phyloP scores from a whole-genome alignment of 2,113 vertebrate species.

The Myotis lucifugus region DNA sequence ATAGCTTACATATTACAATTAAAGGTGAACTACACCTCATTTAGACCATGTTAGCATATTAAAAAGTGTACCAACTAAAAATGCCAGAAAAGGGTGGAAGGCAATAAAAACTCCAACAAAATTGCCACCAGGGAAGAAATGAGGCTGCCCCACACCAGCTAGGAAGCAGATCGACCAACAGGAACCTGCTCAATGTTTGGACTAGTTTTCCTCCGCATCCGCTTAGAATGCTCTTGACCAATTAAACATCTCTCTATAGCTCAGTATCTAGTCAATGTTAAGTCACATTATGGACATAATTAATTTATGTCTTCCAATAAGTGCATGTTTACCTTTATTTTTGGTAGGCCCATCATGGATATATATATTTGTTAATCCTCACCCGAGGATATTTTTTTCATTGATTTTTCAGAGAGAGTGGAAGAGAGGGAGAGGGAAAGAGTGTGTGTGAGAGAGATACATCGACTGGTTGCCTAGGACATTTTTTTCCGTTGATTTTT shows the following conservation, averaged over 20 bases:
- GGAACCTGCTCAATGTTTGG: background rate
- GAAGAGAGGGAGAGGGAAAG: too few species aligned
- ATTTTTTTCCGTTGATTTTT: too few species aligned
- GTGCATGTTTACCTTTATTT: background rate
- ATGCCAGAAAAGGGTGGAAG: background rate
- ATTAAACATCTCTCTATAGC: background rate
- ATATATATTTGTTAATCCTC: too few species aligned
- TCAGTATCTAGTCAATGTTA: background rate
- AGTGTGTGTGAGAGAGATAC: too few species aligned
- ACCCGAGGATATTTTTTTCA: too few species aligned
- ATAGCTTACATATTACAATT: background rate
- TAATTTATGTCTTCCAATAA: background rate
- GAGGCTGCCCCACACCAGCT: background rate
- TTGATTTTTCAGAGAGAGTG: too few species aligned
- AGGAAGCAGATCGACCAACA: background rate
- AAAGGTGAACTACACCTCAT: background rate
- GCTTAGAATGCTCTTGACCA: background rate
- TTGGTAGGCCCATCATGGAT: background rate
- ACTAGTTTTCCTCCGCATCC: background rate
- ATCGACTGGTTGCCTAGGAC: too few species aligned
- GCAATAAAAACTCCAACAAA: background rate
- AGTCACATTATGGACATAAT: background rate
- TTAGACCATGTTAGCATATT: background rate
- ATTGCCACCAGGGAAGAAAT: background rate
- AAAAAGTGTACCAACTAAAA: conserved; percentile 53